Conservation (phyloP, 2,797 vertebrate species). For the Coranthus polyacanthus region DNA sequence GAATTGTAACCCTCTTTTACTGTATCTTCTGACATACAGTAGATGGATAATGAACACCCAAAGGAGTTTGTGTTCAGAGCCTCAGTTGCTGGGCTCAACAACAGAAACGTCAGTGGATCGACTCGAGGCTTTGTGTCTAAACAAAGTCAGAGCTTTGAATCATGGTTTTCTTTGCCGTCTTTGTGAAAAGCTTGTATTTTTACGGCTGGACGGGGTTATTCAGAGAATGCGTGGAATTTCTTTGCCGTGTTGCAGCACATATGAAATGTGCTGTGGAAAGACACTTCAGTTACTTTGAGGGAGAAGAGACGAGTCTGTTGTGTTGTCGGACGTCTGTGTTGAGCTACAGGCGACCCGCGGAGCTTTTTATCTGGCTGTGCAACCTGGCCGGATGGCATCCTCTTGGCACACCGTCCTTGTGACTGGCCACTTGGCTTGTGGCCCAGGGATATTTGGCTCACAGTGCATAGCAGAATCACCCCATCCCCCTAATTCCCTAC, state of each 20-base stretch:
- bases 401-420: slow-evolving; percentile 66
- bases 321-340: slow-evolving; percentile 54
- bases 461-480: slow-evolving; percentile 61
- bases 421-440: slow-evolving; percentile 72
- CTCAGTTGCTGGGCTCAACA: slow-evolving; percentile 19
- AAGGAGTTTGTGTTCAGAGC: slow-evolving; percentile 41
- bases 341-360: slow-evolving; percentile 55
- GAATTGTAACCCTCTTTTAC: slow-evolving; percentile 18
- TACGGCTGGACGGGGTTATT: slow-evolving; percentile 32
- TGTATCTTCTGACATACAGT: slow-evolving; percentile 25
- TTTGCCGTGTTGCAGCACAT: slow-evolving; percentile 4
- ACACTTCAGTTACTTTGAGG: slow-evolving; percentile 27
- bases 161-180: slow-evolving; percentile 24
- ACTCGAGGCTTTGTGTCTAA: slow-evolving; percentile 47
- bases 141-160: slow-evolving; percentile 43
- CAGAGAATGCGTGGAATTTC: slow-evolving; percentile 9
- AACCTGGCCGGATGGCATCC: slow-evolving; percentile 77
- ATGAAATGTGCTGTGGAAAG: slow-evolving; percentile 15
- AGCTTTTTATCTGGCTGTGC: slow-evolving; percentile 78
- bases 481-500: slow-evolving; percentile 68
- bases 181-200: slow-evolving; percentile 23
- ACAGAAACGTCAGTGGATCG: slow-evolving; percentile 44
- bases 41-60: slow-evolving; percentile 40
- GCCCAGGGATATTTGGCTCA: slow-evolving; percentile 76
- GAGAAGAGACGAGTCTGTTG: slow-evolving; percentile 25